Evolutionary conservation across 1,140 invertebrate species (phyloP), one percentile per base, ranked within the genome.

Genomic region (Calephelis nemesis): DNA sequence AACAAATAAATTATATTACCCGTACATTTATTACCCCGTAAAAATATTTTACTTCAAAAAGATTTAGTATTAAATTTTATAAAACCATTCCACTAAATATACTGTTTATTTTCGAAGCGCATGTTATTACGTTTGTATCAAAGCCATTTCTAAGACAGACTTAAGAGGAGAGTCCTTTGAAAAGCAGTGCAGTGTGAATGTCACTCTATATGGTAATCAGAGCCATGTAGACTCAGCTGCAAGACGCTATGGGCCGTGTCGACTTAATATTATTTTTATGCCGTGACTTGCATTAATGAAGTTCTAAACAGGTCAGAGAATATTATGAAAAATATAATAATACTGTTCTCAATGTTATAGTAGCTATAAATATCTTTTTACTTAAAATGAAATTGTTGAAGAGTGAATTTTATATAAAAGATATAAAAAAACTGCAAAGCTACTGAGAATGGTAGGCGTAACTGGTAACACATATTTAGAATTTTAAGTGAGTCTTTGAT

Each of bases 151-250:
- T 65, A 68, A 71, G 69, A 68, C 63, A 67, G 63, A 64, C 68
- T 73, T 75, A 78, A 76, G 77, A 73, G 50, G 69, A 52, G 71
- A 60, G 30, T 60, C 73, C 78, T 83, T 81, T 85, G 75, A 83
- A 68, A 83, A 63, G 65, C 72, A 73, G 72, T 74, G 75, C 78
- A 79, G 72, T 81, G 80, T 82, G 81, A 85, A 81, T 83, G 81
- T 78, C 83, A 83, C 79, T 85, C 75, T 85, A 85, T 85, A 85
- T 84, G 82, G 74, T 81, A 85, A 85, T 83, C 54, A 58, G 54
- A 30, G 54, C 54, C 30, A 58, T 58, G 30, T 30, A 7, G 54
- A 58, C 54, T 39, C 54, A 58, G 54, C 54, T 58, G 52, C 52
- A 54, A 19, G 52, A 54, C 19, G 52, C 52, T 54, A 54, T 54